phyloP scores from a whole-genome alignment of 2,888 invertebrate genomes.

The Cataglyphis albicans region DNA sequence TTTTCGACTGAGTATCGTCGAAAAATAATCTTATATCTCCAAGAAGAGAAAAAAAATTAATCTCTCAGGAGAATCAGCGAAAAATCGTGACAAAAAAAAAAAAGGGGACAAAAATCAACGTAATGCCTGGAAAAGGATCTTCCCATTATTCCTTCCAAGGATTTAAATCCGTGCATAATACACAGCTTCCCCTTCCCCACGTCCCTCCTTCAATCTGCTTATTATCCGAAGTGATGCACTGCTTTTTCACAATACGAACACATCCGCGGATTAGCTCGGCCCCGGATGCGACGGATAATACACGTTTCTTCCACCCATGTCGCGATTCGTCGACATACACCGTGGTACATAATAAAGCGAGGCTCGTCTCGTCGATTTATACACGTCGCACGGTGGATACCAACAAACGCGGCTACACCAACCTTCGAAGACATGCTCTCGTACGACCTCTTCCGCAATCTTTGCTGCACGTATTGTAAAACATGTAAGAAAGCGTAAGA shows the following conservation, averaged over 20 bases:
- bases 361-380: conserved; percentile 44
- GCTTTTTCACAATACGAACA: conserved; percentile 41
- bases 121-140: not conserved
- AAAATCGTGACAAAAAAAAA: not conserved
- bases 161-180: conserved; percentile 5
- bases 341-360: not conserved
- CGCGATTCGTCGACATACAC: conserved; percentile 1
- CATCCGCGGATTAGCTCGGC: conserved; percentile 35
- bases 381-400: conserved; percentile 56
- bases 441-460: not conserved
- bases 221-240: conserved; percentile 44
- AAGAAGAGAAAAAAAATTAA: not conserved
- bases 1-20: not conserved
- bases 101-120: not conserved
- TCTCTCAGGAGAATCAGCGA: not conserved
- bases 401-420: conserved; percentile 24
- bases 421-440: not conserved
- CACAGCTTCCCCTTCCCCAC: not conserved
- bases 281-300: too few relatives aligned
- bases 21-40: not conserved
- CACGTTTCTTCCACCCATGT: not conserved
- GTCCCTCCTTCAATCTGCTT: conserved; percentile 16
- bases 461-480: not conserved
- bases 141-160: not conserved
- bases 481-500: not conserved